Evolutionary conservation across 2,113 vertebrate species (phyloP), one percentile per base, ranked within the genome.

Genomic region (Glaucomys volans): DNA sequence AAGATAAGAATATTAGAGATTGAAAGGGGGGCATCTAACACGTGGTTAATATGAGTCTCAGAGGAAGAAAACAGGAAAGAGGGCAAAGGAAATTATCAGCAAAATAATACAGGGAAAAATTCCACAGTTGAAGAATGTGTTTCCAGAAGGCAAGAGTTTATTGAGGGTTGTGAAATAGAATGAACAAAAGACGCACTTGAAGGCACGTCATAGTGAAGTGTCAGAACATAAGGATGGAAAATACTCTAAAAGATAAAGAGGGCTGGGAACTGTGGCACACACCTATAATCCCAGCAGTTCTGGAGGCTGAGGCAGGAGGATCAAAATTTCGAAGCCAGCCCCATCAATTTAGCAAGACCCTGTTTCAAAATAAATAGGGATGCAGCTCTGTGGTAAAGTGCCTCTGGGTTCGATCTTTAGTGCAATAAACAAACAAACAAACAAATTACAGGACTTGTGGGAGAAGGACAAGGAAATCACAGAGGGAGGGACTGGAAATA

Each of bases 41-140:
- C 47, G n/a, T 90, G n/a, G 32, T 69, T 69, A 37, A 87, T 69
- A 35, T 69, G 57, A 91, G 40, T 85, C 66, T 28, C 59, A 96
- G 66, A 92, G 44, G 71, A 42, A 37, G 5, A 54, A 84, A 94
- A 74, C 1, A 37, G 18, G 30, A 83, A 54, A 91, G 17, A 84
- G 24, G 59, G 11, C 28, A 42, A 24, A 74, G 2, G 37, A 74
- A 64, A 62, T 50, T 52, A 52, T 28, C 24, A 47, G 79, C 40
- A 59, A 93, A 81, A 42, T 28, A 72, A 9, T 20, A 74, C 10
- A 71, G 30, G 57, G n/a, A 87, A 18, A 44, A 7, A 79, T 57
- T 26, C 37, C 14, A 82, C 42, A 35, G 40, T 18, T 64, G 16
- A 67, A 87, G 80, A 47, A 54, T 84, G n/a, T 50, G 2, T 91